Base-by-base conservation (phyloP, 2,797 vertebrate species). In the Champsocephalus gunnari region DNA sequence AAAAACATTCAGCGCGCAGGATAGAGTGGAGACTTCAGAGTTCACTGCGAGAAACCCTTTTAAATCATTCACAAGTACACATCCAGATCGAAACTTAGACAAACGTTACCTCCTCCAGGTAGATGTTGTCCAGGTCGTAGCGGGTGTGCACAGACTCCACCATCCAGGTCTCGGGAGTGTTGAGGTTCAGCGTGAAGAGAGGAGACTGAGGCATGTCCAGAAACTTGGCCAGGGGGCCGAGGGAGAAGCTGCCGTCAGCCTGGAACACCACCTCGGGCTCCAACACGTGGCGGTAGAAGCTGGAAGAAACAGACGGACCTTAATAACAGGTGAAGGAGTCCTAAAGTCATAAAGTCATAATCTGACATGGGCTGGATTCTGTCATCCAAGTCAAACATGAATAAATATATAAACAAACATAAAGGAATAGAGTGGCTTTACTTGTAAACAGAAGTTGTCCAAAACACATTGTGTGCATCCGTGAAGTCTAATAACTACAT, bases 131-230 rank as follows among this genome's bases (percentile, higher is more conserved):
- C 86, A 99, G 95, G 93, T 99, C 98, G 44, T 99, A 98, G 0
- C 97, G 96, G 5, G 98, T 98, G 87, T 90, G 93, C 60, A 99
- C 97, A 10, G 98, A 98, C 86, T 99, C 98, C 21, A 99, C 97
- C 97, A 99, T 99, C 98, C 98, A 99, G 76, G 97, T 98, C 91
- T 99, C 98, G 0, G 98, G 98, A 12, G 97, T 98, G 91, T 98
- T 98, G 55, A 99, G 93, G 91, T 98, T 99, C 86, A 99, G 89
- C 56, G 98, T 99, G 88, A 99, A 99, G 54, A 99, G 92, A 0
- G 97, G 98, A 65, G 97, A 96, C 73, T 98, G 97, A 14, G 98
- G 98, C 98, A 99, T 99, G 93, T 99, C 98, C 88, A 99, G 87
- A 91, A 99, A 99, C 79, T 94, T 97, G 55, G 98, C 98, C 91